phyloP scores from a whole-genome alignment of 92 coral and sea anemone genomes.

The Bergia sp. region DNA sequence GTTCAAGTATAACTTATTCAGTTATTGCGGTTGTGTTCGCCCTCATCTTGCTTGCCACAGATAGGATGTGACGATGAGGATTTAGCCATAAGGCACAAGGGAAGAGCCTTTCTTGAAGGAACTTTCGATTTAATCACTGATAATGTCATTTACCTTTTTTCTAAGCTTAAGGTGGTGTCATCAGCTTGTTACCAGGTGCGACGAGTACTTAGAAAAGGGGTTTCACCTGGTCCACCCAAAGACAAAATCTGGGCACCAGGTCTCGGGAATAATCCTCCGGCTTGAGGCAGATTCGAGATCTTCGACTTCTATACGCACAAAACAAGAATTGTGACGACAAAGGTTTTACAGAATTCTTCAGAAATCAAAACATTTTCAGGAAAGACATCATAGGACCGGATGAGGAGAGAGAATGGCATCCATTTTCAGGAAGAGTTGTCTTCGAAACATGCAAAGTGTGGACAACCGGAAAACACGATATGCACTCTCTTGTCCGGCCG shows the following conservation, averaged over 20 bases:
- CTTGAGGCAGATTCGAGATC: background rate
- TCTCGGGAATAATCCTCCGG: background rate
- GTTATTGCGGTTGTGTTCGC: background rate
- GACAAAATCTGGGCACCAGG: background rate
- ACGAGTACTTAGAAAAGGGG: background rate
- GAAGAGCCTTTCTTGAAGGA: background rate
- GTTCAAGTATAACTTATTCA: background rate
- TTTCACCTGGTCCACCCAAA: background rate
- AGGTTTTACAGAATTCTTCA: slow-evolving; percentile 47
- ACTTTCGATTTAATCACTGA: background rate
- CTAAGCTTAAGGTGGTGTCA: slow-evolving; percentile 24
- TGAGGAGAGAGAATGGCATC: slow-evolving; percentile 18
- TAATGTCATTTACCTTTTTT: slow-evolving; percentile 25
- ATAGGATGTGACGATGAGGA: slow-evolving; percentile 24
- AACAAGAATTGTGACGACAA: slow-evolving; percentile 20
- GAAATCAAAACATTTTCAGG: slow-evolving; percentile 81
- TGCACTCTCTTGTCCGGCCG: slow-evolving; percentile 20
- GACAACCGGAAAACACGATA: slow-evolving; percentile 47
- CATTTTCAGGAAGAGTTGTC: slow-evolving; percentile 47
- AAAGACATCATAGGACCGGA: slow-evolving; percentile 54
- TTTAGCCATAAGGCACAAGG: background rate
- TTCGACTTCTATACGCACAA: background rate
- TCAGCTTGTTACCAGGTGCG: slow-evolving; percentile 20
- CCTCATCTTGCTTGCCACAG: slow-evolving; percentile 29
- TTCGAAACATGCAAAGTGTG: background rate